phyloP scores from a whole-genome alignment of 2,888 invertebrate genomes.

The Apamea monoglypha region DNA sequence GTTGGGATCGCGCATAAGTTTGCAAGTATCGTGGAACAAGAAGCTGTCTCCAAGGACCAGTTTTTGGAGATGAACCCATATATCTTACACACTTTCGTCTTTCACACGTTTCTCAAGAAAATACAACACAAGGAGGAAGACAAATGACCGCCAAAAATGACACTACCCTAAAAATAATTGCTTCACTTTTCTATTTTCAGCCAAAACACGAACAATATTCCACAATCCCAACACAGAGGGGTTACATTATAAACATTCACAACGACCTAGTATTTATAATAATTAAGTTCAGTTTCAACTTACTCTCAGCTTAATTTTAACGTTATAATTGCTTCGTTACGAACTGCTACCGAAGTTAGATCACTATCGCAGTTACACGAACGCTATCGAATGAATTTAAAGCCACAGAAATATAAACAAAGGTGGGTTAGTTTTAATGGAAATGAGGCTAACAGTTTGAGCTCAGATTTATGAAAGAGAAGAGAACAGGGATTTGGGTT shows the following conservation, averaged over 20 bases:
- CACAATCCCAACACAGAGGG: not conserved
- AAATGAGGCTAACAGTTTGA: not conserved
- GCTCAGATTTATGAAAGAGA: constrained; percentile 1
- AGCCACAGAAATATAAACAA: constrained; percentile 17
- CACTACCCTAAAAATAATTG: not conserved
- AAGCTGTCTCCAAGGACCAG: not conserved
- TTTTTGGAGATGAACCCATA: no score
- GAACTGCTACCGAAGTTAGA: constrained; percentile 38
- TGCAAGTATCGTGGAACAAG: not conserved
- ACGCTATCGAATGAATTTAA: constrained; percentile 26
- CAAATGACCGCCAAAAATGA: not conserved
- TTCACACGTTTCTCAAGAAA: not conserved
- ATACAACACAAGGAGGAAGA: not conserved
- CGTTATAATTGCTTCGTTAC: constrained; percentile 35
- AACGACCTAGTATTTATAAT: constrained; percentile 17
- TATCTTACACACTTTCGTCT: no score
- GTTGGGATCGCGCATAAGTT: not conserved
- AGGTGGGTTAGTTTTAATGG: constrained; percentile 2
- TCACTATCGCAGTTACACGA: constrained; percentile 21
- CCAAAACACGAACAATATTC: not conserved
- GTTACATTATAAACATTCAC: not conserved
- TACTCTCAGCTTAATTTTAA: constrained; percentile 35
- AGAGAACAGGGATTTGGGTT: not conserved
- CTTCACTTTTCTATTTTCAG: not conserved
- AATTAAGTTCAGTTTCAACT: constrained; percentile 12